A percentile compares a stretch with the other conserved stretches of the same genome.
These are phyloP conservation scores for Ceratosolen fusciceps DNA, from an alignment of 1,140 invertebrate species.

Conservation along the genomic window DNA sequence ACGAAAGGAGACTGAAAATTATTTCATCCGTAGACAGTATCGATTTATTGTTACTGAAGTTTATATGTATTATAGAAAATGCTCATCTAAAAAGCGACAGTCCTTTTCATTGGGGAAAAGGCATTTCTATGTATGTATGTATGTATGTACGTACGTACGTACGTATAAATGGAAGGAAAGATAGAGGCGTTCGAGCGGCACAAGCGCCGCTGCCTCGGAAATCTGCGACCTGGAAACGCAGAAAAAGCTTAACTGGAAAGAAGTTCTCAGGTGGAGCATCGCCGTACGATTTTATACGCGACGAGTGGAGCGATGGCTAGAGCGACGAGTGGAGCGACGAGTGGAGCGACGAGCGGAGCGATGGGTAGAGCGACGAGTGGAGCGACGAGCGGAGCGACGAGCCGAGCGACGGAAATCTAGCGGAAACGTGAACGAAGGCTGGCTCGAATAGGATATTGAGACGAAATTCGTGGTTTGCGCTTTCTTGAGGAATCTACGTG, in stretches of 20 bases:
- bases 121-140: not conserved
- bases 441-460: constrained; percentile 57
- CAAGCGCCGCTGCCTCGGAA: not conserved
- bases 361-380: no score
- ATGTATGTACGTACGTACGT: no score
- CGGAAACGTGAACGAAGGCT: constrained; percentile 50
- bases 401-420: constrained; percentile 50
- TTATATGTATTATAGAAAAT: not conserved
- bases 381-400: no score
- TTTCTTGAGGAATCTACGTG: constrained; percentile 47
- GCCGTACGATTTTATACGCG: constrained; percentile 34
- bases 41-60: no score
- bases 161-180: not conserved
- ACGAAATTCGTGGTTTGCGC: constrained; percentile 56
- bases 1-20: not conserved
- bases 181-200: constrained; percentile 3
- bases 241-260: not conserved
- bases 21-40: not conserved
- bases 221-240: not conserved
- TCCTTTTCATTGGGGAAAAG: not conserved
- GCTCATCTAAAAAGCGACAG: not conserved
- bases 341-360: no score
- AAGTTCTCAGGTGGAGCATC: not conserved
- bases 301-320: no score
- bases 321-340: no score